Percentiles rank a stretch among this genome's conserved stretches.
Conservation (phyloP, 35 echinoderm and acorn worm species). For the Ophiothrix spiculata region DNA sequence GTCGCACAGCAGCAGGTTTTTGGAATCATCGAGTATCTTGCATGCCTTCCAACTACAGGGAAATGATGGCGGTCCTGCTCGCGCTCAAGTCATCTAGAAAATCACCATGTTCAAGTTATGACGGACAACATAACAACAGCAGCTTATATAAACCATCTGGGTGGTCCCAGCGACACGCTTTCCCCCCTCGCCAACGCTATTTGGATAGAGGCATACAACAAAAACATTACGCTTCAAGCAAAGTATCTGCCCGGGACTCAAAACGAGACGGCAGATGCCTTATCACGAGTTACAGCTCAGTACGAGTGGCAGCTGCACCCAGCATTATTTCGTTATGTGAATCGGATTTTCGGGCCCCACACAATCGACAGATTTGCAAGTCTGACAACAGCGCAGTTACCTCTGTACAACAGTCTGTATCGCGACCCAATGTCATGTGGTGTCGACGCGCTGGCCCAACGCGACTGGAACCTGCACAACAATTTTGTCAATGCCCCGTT, state of each 20-base stretch:
- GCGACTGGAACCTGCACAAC: slow-evolving; percentile 37
- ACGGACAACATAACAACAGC: slow-evolving; percentile 37
- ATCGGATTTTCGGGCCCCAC: slow-evolving; percentile 32
- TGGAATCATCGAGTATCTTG: background rate
- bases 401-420: slow-evolving; percentile 40
- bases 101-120: slow-evolving; percentile 46
- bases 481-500: slow-evolving; percentile 39
- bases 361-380: slow-evolving; percentile 42
- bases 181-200: slow-evolving; percentile 6
- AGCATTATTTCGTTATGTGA: slow-evolving; percentile 8
- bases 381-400: slow-evolving; percentile 34
- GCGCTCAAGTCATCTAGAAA: too few relatives aligned
- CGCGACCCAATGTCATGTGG: slow-evolving; percentile 5
- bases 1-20: background rate
- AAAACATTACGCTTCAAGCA: too few relatives aligned
- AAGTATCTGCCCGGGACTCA: background rate
- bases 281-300: slow-evolving; percentile 1
- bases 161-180: slow-evolving; percentile 14
- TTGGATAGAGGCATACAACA: slow-evolving; percentile 25
- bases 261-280: slow-evolving; percentile 16
- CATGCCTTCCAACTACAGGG: background rate
- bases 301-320: background rate
- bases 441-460: background rate
- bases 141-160: slow-evolving; percentile 44
- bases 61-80: background rate